Evolutionary conservation across 2,113 vertebrate species (phyloP).

Genomic region (Myxocyprinus asiaticus): DNA sequence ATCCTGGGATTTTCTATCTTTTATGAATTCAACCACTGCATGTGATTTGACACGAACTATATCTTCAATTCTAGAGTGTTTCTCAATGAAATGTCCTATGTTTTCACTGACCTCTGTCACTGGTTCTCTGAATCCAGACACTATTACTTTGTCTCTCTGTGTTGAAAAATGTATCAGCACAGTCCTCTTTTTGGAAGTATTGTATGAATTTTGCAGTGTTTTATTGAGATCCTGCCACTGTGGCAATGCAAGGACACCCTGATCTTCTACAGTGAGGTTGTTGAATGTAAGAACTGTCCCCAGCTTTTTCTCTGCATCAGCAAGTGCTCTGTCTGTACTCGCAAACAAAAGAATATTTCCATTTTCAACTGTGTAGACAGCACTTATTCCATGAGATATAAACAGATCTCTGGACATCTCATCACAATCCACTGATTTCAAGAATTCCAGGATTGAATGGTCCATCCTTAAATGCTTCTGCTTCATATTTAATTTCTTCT

Average conservation of each 20-base stretch:
- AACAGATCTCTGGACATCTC: conserved; percentile 76
- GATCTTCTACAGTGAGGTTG: conserved; percentile 68
- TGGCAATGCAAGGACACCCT: conserved; percentile 54
- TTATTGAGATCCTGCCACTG: conserved; percentile 70
- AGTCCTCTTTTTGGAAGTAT: conserved; percentile 52
- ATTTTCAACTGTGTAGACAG: conserved; percentile 68
- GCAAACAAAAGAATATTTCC: conserved; percentile 67
- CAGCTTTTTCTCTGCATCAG: conserved; percentile 77
- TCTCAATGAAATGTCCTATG: conserved; percentile 72
- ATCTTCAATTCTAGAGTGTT: conserved; percentile 64
- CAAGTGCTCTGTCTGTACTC: conserved; percentile 58
- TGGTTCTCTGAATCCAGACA: conserved; percentile 72
- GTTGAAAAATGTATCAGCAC: conserved; percentile 53
- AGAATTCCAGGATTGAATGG: conserved; percentile 69
- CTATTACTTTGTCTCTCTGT: conserved; percentile 55
- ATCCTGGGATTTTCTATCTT: conserved; percentile 59
- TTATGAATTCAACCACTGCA: conserved; percentile 71
- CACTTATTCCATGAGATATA: conserved; percentile 69
- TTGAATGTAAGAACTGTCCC: conserved; percentile 55
- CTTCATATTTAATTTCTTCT: conserved; percentile 64
- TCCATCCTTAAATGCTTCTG: conserved; percentile 59
- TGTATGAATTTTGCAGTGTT: conserved; percentile 55
- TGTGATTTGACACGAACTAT: conserved; percentile 56
- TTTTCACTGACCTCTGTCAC: conserved; percentile 64
- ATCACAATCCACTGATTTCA: conserved; percentile 65